phyloP scores from a whole-genome alignment of 2,113 vertebrate species.

The Clarias batrachus region DNA sequence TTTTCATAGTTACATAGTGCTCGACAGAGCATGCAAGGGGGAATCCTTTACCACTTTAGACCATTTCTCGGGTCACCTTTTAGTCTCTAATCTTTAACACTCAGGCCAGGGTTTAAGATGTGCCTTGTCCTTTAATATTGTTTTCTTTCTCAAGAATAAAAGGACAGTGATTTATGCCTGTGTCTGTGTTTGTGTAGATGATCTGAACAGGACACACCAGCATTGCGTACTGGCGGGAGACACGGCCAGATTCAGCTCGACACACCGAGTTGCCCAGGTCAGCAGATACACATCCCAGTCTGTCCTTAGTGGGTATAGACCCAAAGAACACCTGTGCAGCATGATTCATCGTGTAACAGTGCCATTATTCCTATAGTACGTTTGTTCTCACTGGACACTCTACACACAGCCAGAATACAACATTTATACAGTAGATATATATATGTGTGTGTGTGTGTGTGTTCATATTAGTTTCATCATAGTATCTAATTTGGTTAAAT shows the following conservation, averaged over 20 bases:
- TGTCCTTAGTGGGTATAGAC: not conserved
- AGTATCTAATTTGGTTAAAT: not conserved
- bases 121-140: not conserved
- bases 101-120: not conserved
- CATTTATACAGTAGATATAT: not conserved
- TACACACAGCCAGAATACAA: not conserved
- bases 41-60: not conserved
- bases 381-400: not conserved
- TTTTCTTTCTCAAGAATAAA: not conserved
- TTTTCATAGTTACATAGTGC: conserved; percentile 10
- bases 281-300: conserved; percentile 63
- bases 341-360: not conserved
- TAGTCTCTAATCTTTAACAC: not conserved
- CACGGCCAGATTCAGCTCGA: conserved; percentile 90
- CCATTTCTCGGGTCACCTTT: not conserved
- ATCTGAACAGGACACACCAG: conserved; percentile 91
- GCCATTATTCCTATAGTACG: not conserved
- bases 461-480: not conserved
- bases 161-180: conserved; percentile 27
- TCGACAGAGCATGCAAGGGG: not conserved
- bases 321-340: not conserved
- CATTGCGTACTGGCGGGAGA: conserved; percentile 91
- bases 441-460: not conserved
- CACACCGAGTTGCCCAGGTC: conserved; percentile 94
- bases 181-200: conserved; percentile 77